Evolutionary conservation across 2,888 invertebrate genomes (phyloP), one percentile per base, ranked within the genome.

Genomic region (Phragmatobia fuliginosa): DNA sequence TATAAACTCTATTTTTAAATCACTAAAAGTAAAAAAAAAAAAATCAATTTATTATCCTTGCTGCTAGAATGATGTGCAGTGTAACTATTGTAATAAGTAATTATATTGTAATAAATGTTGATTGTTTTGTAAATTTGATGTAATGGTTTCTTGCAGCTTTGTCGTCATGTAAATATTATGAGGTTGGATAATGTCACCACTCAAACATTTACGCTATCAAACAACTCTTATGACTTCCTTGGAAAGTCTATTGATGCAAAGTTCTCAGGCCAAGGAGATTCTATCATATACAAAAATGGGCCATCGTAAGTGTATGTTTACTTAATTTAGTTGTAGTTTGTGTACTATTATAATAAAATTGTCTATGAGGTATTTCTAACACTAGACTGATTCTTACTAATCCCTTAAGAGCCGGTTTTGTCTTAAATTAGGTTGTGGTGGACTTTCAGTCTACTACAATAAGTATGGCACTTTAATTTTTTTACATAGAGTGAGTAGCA

Each of bases 251-350:
- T 86, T 77, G 63, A 77, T 31, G 83, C 90, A 2, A 69, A 78
- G 16, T 92, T 93, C 72, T 87, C 86, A 70, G 59, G 83, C 49
- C 86, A 90, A 82, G 93, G 91, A 18, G 82, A 82, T 36, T 88
- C 89, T 18, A 88, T 94, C 7, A 85, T 85, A n/a, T 93, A 91
- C 76, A 60, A 68, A 1, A 91, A 93, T 87, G 76, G 75, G 2
- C 92, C 92, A 72, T 93, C 94, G 94, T 94, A 87, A 92, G 94
- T 92, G 78, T 76, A 32, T 41, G 1, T 14, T 60, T 36, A 28
- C 28, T 63, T 45, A n/a, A 16, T 63, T 41, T 61, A 49, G 8
- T n/a, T n/a, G 10, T 10, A n/a, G 45, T 7, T n/a, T 49, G 0
- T 49, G 2, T 49, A 18, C 7, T 1, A 8, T 49, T n/a, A 1